Evolutionary conservation across 2,888 invertebrate genomes (phyloP).

Genomic region (Vandiemenella viatica): DNA sequence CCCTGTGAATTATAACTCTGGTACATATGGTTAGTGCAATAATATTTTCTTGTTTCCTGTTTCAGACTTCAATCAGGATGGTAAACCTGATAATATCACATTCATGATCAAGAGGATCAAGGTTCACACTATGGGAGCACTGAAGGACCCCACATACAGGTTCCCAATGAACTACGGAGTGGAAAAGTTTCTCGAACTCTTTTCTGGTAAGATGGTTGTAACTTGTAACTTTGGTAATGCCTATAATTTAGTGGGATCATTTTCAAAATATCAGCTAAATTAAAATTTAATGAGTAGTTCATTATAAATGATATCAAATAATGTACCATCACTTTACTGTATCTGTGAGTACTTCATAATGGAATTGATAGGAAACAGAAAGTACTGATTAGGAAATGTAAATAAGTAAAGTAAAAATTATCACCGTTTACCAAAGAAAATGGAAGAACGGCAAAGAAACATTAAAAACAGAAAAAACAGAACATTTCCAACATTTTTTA

Average conservation of each 20-base stretch:
- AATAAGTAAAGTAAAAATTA: too few species aligned
- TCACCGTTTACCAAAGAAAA: too few species aligned
- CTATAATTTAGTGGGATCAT: not conserved
- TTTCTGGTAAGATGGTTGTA: constrained; percentile 59
- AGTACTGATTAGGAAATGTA: too few species aligned
- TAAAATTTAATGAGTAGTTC: not conserved
- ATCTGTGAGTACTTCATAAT: too few species aligned
- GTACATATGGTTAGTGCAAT: too few species aligned
- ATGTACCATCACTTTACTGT: too few species aligned
- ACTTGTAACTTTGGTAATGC: not conserved
- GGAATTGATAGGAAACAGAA: too few species aligned
- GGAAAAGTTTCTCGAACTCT: constrained; percentile 93
- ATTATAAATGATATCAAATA: not conserved
- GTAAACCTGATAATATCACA: constrained; percentile 79
- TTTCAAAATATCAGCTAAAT: not conserved
- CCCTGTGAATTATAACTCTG: too few species aligned
- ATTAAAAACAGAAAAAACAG: too few species aligned
- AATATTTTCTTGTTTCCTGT: too few species aligned
- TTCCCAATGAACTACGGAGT: constrained; percentile 94
- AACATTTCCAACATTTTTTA: too few species aligned
- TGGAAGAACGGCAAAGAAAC: too few species aligned
- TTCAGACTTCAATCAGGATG: constrained; percentile 87
- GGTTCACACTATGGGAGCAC: constrained; percentile 74
- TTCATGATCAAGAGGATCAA: constrained; percentile 94
- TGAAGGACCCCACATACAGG: constrained; percentile 73